A percentile compares a stretch with the other conserved stretches of the same genome.
Conservation (phyloP, 1,140 invertebrate genomes). For the Notospermus geniculatus region DNA sequence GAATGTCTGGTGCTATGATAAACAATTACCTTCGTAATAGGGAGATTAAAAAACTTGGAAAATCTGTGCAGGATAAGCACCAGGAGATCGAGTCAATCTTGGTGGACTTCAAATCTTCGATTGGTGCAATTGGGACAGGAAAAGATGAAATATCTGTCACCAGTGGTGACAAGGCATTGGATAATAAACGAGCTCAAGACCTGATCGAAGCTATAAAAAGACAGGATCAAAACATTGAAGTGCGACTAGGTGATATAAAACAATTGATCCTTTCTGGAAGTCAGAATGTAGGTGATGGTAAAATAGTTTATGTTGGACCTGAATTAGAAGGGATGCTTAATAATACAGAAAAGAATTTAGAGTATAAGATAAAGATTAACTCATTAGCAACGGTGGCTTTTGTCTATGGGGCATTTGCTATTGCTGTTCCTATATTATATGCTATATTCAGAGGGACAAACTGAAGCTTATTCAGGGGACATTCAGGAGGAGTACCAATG, state of each 20-base stretch:
- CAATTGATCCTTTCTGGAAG: slow-evolving; percentile 20
- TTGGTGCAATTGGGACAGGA: slow-evolving; percentile 4
- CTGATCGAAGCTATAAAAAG: slow-evolving; percentile 29
- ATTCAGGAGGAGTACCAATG: no score
- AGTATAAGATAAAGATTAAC: slow-evolving; percentile 47
- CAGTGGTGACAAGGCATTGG: not conserved
- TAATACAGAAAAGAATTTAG: slow-evolving; percentile 41
- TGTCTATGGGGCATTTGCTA: slow-evolving; percentile 38
- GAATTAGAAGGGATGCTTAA: slow-evolving; percentile 40
- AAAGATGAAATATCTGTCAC: not conserved
- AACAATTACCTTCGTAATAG: slow-evolving; percentile 68
- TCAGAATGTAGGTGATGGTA: slow-evolving; percentile 13
- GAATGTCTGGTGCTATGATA: slow-evolving; percentile 66
- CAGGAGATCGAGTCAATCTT: slow-evolving; percentile 36
- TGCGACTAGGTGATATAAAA: slow-evolving; percentile 30
- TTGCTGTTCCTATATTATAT: slow-evolving; percentile 43
- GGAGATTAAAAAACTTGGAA: slow-evolving; percentile 64
- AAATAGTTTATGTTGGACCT: slow-evolving; percentile 47
- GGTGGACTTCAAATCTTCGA: slow-evolving; percentile 24
- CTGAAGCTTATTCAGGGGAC: slow-evolving; percentile 11
- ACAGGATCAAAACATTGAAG: slow-evolving; percentile 28
- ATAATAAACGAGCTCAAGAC: slow-evolving; percentile 29
- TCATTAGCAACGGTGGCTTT: slow-evolving; percentile 40
- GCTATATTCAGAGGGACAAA: slow-evolving; percentile 34
- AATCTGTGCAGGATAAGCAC: slow-evolving; percentile 34